Conservation (phyloP, 2,888 invertebrate species). For the Baronia brevicornis region DNA sequence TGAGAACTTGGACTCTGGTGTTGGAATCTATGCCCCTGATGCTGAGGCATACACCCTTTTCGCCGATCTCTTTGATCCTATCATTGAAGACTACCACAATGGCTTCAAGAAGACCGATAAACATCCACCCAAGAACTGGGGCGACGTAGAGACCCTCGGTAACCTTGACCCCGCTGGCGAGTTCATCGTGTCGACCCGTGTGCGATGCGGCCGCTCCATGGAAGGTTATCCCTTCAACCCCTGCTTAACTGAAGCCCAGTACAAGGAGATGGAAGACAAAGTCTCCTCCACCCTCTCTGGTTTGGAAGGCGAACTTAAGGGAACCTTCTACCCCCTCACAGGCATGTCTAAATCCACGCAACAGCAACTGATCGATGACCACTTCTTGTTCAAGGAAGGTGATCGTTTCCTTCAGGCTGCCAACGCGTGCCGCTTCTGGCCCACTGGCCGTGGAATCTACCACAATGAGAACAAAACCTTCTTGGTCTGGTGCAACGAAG, state of each 20-base stretch:
- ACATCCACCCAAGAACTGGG: conserved; percentile 96
- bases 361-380: conserved; percentile 97
- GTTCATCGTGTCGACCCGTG: conserved; percentile 95
- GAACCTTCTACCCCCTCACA: conserved; percentile 95
- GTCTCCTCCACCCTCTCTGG: conserved; percentile 88
- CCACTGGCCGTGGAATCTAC: conserved; percentile 97
- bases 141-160: conserved; percentile 91
- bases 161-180: conserved; percentile 95
- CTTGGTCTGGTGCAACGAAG: conserved; percentile 98
- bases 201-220: conserved; percentile 96
- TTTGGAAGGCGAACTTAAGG: conserved; percentile 92
- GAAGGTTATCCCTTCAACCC: conserved; percentile 99
- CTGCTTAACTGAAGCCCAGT: conserved; percentile 96
- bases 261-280: conserved; percentile 97
- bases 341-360: conserved; percentile 97
- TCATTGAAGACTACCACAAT: conserved; percentile 97
- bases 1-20: conserved; percentile 96
- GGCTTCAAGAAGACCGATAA: conserved; percentile 96
- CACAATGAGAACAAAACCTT: conserved; percentile 98
- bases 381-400: conserved; percentile 98
- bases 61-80: conserved; percentile 95
- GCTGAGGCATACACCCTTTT: conserved; percentile 96
- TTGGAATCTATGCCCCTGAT: conserved; percentile 98
- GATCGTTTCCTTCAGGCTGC: conserved; percentile 94
- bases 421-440: conserved; percentile 98